Evolutionary conservation across 64 coral and sea anemone genomes (phyloP), one percentile per base, ranked within the genome.

Genomic region (Montipora cactus): DNA sequence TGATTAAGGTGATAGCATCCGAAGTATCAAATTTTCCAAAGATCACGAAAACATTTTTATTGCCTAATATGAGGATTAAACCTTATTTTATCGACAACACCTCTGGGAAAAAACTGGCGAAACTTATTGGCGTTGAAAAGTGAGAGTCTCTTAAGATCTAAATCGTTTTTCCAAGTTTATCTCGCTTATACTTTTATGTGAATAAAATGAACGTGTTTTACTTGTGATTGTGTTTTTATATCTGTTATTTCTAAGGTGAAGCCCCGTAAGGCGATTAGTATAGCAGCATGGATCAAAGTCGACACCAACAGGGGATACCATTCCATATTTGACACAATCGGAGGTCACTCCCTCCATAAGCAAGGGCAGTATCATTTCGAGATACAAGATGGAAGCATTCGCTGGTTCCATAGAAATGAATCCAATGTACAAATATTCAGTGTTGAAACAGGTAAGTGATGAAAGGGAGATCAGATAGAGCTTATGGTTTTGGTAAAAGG

Each of bases 381-480:
- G 51, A 79, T 99, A 4, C 86, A 93, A 52, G 92, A 99, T 59
- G 97, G 94, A 8, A 91, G 88, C 14, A 51, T 99, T 46, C 70
- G 95, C 44, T 99, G 97, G 97, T 99, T 96, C 85, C 97, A 99
- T 78, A 81, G 97, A 25, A 99, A 99, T 67, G 95, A 96, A 79
- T 80, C 87, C 22, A 89, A 67, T 16, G 64, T 92, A 44, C 73
- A 76, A 0, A 77, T 99, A 3, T 99, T 99, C 79, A 96, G 93
- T 49, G 95, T 94, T 45, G 87, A 96, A 47, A 93, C 97, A 74
- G 97, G 95, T 99, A 49, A 16, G 94, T 70, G 16, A 10, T 1
- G 14, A 84, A 58, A 78, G 28, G 15, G 52, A 55, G 52, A 55
- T 55, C 52, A 7, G 6, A 55, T 55, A 10, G 52, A 10, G 10